Evolutionary conservation across 2,888 invertebrate genomes (phyloP), one percentile per base, ranked within the genome.

Genomic region (Lycophotia porphyrea): DNA sequence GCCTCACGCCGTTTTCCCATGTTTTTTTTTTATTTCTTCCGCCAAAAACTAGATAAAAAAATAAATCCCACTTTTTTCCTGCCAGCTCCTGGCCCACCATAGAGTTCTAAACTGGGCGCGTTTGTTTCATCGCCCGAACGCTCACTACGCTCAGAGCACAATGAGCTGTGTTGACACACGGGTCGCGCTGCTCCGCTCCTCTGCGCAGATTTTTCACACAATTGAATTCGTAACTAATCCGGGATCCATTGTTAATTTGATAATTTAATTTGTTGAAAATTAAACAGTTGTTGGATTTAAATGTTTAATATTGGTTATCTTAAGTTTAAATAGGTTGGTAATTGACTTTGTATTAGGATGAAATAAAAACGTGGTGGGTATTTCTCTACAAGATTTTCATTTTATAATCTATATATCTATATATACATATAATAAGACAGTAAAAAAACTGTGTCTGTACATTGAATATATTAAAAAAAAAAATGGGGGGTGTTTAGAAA

Each of bases 171-270:
- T 90, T 91, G 89, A 90, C 90, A 88, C 82, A 83, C 79, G 85
- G 85, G 81, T 73, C 72, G 79, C 74, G 44, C 74, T 76, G 71
- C 78, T 47, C 76, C 87, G 87, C 72, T 74, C 85, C 80, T 87
- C 88, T 85, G 80, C 84, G 78, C 87, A 89, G 84, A 93, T 94
- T 95, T 95, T 94, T 95, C 91, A 90, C 91, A 94, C 95, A 95
- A 95, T 95, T 93, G 95, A 95, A 95, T 95, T 91, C 91, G 90
- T 95, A 95, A 95, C 93, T 94, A 94, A 95, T 91, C 92, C 74
- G 64, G 74, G 82, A 81, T 88, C 91, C 90, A 91, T 93, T 93
- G 93, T 93, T 90, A 88, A 89, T 88, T 86, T 85, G 81, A 78
- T 87, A 91, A 93, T 92, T 93, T 93, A 92, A 93, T 92, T 91